These are phyloP conservation scores for Scaeva pyrastri DNA, from an alignment of 2,888 invertebrate species.

Conservation along the genomic window DNA sequence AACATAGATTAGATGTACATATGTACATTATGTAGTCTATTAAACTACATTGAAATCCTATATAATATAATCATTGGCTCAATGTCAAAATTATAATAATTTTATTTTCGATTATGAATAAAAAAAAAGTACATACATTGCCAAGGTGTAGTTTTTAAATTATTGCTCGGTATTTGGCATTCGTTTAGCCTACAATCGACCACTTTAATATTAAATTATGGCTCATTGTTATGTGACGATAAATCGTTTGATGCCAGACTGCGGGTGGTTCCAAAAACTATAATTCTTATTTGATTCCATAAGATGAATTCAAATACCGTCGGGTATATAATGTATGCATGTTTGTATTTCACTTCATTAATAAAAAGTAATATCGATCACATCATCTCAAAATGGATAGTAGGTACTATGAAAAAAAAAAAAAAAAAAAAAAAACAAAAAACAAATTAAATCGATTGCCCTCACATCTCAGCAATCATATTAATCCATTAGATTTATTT, in stretches of 20 bases:
- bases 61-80: background rate
- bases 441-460: conserved; percentile 20
- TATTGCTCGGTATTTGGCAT: conserved; percentile 30
- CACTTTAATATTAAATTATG: background rate
- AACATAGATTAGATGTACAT: background rate
- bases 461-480: conserved; percentile 23
- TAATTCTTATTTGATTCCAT: background rate
- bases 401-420: background rate
- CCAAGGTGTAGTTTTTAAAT: conserved; percentile 14
- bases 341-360: conserved; percentile 7
- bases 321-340: background rate
- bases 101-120: conserved; percentile 7
- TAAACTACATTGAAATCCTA: background rate
- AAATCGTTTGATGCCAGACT: background rate
- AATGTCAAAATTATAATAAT: conserved; percentile 11
- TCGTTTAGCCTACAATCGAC: background rate
- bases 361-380: conserved; percentile 27
- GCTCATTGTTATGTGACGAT: background rate
- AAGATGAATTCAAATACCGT: background rate
- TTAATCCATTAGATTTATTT: conserved; percentile 41
- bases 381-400: background rate
- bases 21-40: background rate
- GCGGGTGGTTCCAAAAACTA: background rate
- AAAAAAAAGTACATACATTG: conserved; percentile 3
- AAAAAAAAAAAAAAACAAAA: background rate